Evolutionary conservation across 2,797 vertebrate genomes (phyloP).

Genomic region (Lacerta viridis): DNA sequence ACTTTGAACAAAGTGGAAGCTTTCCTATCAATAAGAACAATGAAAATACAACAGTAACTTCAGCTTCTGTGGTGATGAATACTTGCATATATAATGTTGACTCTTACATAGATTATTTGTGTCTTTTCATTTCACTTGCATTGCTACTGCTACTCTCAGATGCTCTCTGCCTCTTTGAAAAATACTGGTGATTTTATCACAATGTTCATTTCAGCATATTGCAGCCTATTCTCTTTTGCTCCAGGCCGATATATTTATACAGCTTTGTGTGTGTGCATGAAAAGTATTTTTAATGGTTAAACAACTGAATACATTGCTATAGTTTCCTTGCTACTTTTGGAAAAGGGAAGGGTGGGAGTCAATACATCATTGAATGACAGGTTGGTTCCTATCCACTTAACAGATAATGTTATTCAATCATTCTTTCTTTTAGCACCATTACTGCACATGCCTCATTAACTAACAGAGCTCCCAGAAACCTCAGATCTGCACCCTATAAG

Average conservation of each 20-base stretch:
- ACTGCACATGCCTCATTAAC: background rate
- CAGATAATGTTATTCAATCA: background rate
- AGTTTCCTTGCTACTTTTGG: background rate
- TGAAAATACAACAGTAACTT: background rate
- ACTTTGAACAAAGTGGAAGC: background rate
- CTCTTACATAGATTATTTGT: background rate
- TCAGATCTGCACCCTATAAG: background rate
- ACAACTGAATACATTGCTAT: background rate
- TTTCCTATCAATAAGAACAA: no score
- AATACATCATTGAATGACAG: background rate
- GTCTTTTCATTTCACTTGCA: background rate
- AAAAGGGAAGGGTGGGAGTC: background rate
- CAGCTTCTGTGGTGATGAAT: background rate
- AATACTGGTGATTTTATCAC: background rate
- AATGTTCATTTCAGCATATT: background rate
- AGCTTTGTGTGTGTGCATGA: background rate
- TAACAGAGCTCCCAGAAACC: background rate
- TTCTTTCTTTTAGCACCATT: background rate
- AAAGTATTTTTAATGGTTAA: background rate
- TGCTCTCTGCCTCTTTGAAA: background rate
- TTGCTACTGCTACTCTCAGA: background rate
- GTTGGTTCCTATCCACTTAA: background rate
- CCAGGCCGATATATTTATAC: background rate
- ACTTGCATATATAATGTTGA: background rate
- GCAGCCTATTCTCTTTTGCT: background rate